Base-by-base conservation (phyloP, 2,113 vertebrate genomes). In the Nothocercus nigrocapillus region DNA sequence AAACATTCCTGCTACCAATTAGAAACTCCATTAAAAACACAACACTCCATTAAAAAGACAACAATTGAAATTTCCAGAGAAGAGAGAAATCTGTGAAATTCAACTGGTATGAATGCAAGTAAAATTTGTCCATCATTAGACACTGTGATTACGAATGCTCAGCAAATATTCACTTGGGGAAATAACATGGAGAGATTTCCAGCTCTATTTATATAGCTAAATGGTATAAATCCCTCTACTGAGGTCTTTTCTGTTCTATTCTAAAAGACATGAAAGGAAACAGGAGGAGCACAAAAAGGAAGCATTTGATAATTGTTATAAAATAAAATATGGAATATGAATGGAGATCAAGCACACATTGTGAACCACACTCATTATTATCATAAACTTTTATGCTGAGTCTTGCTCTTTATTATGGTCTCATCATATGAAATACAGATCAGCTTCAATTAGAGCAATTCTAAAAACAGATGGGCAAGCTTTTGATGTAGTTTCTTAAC, bases 311-410 rank as follows among this genome's bases (percentile, higher is more conserved):
- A 86, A 63, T 64, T 86, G 38, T 84, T 66, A 28, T 80, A 61
- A 62, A 77, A 83, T 92, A 91, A 96, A 95, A 92, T 72, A 93
- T 34, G 36, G 91, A 88, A 94, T 82, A 89, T 87, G 80, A 94
- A 49, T 18, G 83, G 36, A 88, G 54, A 95, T 94, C 83, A 94
- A 93, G 67, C 36, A 87, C 1, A 5, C 28, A 25, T 85, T 94
- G 54, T 94, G 85, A 97, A 91, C 74, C 73, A 54, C 54, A 27
- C 36, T 67, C 40, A 69, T 81, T 83, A 95, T 91, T 91, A 89
- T 59, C 78, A 74, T 95, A 94, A 95, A 96, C 62, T 88, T 95
- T 96, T 91, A 93, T 92, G 66, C 28, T 63, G 51, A 61, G 25
- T 91, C 74, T 82, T 92, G 62, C 34, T 95, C 85, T 92, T 91